Evolutionary conservation across 2,888 invertebrate species (phyloP), one percentile per base, ranked within the genome.

Genomic region (Tetragonula carbonaria): DNA sequence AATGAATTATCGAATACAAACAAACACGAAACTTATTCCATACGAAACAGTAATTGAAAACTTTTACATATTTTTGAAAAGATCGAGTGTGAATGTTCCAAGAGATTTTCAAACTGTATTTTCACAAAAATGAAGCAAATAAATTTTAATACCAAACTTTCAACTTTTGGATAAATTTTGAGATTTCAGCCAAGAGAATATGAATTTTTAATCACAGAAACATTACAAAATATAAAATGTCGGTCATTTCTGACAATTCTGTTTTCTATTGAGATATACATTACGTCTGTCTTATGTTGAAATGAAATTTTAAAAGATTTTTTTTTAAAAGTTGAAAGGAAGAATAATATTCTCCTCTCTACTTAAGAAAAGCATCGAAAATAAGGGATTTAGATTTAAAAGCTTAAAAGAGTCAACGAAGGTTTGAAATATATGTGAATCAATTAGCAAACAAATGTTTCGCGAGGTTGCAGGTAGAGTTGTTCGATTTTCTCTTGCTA

Each of bases 401-500:
- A 4, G 11, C 11, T 45, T 1, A 45, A 45, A 8, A 21, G 4
- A 6, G 45, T 53, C 13, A 23, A 76, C 33, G 33, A 70, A 73
- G 62, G 13, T 70, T 21, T 38, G 62, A 62, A 74, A 75, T 11
- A 66, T 57, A 23, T 59, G n/a, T 62, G 45, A 62, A 66, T 66
- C 78, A 82, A 83, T 83, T 83, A 80, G 86, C 79, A 65, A 78
- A 77, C 45, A 66, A 78, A 65, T 71, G 45, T 65, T 77, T 65
- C 38, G 6, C 62, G 33, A 51, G 57, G 57, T 78, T 18, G 74
- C 67, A 72, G 59, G 28, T 50, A 28, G 66, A 75, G 50, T 23
- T 51, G 78, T 80, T 80, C 74, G 80, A 80, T 82, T 78, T 87
- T 87, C 81, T 83, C 78, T 63, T 71, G 85, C 83, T 87, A 87